Evolutionary conservation across 2,888 invertebrate species (phyloP).

Genomic region (Syrphus vitripennis): DNA sequence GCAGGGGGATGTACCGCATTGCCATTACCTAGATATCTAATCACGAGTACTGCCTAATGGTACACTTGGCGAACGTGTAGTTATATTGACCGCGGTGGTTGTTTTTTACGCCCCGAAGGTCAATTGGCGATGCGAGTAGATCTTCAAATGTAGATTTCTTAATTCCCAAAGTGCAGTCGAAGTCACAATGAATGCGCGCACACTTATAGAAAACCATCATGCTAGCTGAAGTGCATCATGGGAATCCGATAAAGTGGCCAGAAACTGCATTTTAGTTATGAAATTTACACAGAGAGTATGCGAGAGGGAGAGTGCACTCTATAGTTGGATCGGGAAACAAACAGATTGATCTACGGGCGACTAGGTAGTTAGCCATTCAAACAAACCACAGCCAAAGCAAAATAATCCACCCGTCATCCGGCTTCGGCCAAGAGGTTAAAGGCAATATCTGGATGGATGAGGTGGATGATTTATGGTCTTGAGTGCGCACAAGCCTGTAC

Average conservation of each 20-base stretch:
- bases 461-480: conserved; percentile 67
- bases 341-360: conserved; percentile 60
- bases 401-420: conserved; percentile 35
- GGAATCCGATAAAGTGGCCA: conserved; percentile 70
- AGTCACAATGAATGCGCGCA: conserved; percentile 12
- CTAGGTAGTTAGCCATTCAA: conserved; percentile 64
- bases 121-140: conserved; percentile 69
- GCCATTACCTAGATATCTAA: conserved; percentile 71
- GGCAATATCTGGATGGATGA: conserved; percentile 71
- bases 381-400: conserved; percentile 28
- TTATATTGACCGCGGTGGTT: conserved; percentile 49
- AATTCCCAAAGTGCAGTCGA: conserved; percentile 56
- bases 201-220: conserved; percentile 2
- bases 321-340: conserved; percentile 39
- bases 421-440: conserved; percentile 67
- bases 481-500: conserved; percentile 24
- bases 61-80: conserved; percentile 62
- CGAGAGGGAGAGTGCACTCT: conserved; percentile 3
- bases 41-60: conserved; percentile 67
- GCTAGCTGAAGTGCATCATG: conserved; percentile 52
- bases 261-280: conserved; percentile 67
- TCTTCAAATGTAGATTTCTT: conserved; percentile 66
- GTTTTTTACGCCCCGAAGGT: conserved; percentile 70
- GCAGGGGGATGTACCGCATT: conserved; percentile 53
- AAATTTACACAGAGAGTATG: conserved; percentile 47